phyloP scores from a whole-genome alignment of 2,797 vertebrate genomes.

The Gadopsis marmoratus region DNA sequence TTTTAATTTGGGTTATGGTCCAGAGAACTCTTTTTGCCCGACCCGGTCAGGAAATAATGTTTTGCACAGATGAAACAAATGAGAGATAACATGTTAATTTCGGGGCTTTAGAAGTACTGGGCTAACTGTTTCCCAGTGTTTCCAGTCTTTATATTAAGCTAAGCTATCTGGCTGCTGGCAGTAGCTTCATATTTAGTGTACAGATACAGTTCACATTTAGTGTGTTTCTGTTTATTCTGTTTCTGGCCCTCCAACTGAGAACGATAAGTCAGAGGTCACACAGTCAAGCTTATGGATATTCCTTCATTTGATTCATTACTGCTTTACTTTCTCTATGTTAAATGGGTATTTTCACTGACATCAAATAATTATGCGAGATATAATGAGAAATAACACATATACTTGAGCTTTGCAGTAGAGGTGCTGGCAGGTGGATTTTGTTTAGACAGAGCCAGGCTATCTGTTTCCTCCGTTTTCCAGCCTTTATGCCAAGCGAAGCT shows the following conservation, averaged over 20 bases:
- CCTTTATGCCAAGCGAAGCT: background rate
- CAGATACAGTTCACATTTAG: background rate
- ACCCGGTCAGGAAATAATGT: background rate
- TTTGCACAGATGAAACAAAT: background rate
- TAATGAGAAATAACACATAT: background rate
- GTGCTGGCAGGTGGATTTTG: background rate
- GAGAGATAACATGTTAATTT: background rate
- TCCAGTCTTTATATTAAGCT: background rate
- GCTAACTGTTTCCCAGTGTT: background rate
- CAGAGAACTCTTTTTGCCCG: background rate
- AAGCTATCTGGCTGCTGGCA: background rate
- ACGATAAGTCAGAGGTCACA: background rate
- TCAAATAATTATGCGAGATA: background rate
- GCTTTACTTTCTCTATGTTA: background rate
- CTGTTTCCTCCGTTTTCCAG: background rate
- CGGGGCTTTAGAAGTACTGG: background rate
- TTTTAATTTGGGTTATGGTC: background rate
- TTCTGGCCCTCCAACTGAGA: background rate
- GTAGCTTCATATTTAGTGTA: background rate
- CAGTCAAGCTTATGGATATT: background rate
- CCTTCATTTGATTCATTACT: background rate
- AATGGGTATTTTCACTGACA: background rate
- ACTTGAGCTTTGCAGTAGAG: background rate
- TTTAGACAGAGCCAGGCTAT: background rate
- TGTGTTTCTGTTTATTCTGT: background rate